Percentiles rank a stretch among this genome's conserved stretches.
These are phyloP conservation scores for Nylanderia fulva DNA, from an alignment of 1,140 invertebrate species.

Conservation along the genomic window DNA sequence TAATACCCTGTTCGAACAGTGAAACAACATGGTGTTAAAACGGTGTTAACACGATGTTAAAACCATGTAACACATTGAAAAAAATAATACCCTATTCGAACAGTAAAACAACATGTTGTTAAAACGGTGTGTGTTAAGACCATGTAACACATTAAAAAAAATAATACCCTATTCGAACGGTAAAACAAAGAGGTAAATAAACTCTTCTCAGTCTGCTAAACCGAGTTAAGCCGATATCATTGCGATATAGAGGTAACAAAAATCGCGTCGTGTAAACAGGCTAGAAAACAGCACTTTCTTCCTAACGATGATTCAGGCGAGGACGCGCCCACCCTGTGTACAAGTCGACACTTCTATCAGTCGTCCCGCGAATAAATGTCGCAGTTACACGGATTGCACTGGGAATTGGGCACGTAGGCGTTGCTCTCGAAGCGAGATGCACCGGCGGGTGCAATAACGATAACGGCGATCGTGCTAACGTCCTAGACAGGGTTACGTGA, in stretches of 20 bases:
- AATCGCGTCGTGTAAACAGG: neutral
- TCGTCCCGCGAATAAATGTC: slow-evolving; percentile 51
- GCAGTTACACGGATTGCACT: slow-evolving; percentile 57
- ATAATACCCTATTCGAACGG: too few relatives aligned
- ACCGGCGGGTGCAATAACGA: slow-evolving; percentile 59
- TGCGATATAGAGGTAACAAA: neutral
- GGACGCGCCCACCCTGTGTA: neutral
- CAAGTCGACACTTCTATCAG: slow-evolving; percentile 26
- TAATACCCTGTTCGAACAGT: too few relatives aligned
- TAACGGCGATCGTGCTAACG: slow-evolving; percentile 53
- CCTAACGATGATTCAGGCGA: slow-evolving; percentile 31
- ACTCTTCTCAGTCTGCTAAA: neutral
- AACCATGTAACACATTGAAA: too few relatives aligned
- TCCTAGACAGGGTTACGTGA: slow-evolving; percentile 43
- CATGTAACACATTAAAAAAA: too few relatives aligned
- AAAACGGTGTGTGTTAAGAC: too few relatives aligned
- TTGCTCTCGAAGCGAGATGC: slow-evolving; percentile 48
- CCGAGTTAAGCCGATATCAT: neutral
- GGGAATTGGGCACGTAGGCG: slow-evolving; percentile 57
- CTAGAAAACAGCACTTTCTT: slow-evolving; percentile 6
- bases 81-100: too few relatives aligned
- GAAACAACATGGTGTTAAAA: too few relatives aligned
- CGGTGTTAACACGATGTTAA: too few relatives aligned
- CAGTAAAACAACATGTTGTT: too few relatives aligned
- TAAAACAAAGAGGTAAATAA: too few relatives aligned